Percentiles rank a stretch among this genome's conserved stretches.
Evolutionary conservation across 2,888 invertebrate genomes (phyloP).

Genomic region (Timema podura): DNA sequence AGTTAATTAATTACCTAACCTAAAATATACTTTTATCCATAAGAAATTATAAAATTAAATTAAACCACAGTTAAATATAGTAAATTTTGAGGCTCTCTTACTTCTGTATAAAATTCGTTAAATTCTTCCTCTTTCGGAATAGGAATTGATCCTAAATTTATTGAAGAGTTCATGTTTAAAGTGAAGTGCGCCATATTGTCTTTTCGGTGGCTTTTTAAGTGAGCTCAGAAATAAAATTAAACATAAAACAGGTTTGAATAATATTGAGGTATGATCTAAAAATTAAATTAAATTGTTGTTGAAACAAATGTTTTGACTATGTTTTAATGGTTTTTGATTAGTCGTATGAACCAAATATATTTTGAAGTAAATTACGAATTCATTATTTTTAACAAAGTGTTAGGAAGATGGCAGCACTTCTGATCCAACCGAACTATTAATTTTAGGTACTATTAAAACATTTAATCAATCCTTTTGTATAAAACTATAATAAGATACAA

Average conservation of each 20-base stretch:
- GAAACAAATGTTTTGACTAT: too few species aligned
- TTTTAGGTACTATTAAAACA: too few species aligned
- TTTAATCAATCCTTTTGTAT: too few species aligned
- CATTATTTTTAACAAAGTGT: too few species aligned
- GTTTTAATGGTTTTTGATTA: too few species aligned
- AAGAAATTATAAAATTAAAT: slow-evolving; percentile 1
- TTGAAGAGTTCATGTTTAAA: slow-evolving; percentile 4
- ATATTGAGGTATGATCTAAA: too few species aligned
- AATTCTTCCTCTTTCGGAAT: slow-evolving; percentile 62
- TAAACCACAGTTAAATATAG: background rate
- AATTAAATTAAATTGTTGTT: too few species aligned
- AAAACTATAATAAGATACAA: too few species aligned
- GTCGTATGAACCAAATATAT: too few species aligned
- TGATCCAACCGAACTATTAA: too few species aligned
- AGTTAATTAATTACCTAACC: background rate
- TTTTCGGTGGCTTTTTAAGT: background rate
- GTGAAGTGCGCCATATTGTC: slow-evolving; percentile 19
- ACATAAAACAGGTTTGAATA: background rate
- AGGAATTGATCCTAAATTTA: slow-evolving; percentile 11
- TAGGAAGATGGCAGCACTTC: too few species aligned
- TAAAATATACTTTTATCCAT: slow-evolving; percentile 1
- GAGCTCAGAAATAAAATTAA: slow-evolving; percentile 1
- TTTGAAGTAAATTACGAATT: too few species aligned
- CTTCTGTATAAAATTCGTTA: slow-evolving; percentile 79
- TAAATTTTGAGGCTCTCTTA: slow-evolving; percentile 44